Evolutionary conservation across 2,888 invertebrate species (phyloP), one percentile per base, ranked within the genome.

Genomic region (Eupithecia insigniata): DNA sequence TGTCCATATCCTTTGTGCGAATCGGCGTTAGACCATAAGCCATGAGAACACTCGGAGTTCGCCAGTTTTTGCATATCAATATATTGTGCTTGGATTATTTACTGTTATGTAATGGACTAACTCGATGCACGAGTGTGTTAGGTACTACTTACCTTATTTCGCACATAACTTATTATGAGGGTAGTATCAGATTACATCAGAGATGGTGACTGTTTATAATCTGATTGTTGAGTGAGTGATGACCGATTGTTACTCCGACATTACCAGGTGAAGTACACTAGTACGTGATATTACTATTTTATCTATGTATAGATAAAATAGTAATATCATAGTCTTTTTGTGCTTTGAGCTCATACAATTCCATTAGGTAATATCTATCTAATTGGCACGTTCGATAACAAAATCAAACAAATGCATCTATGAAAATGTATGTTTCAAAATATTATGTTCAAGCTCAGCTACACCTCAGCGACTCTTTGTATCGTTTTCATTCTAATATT

Each of bases 11-110:
- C 85, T 85, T 90, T 91, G 90, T 92, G 81, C 81, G 51, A 73
- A 79, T 80, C 77, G 88, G 90, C 90, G 92, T 91, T 92, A 93
- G 90, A 92, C 92, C 93, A 91, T 93, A 94, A 94, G 92, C 92
- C 91, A 80, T 69, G 83, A 82, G 86, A 87, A 84, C 82, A 90
- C 87, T 87, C 83, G 85, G 78, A 78, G 79, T 79, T 84, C 82
- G 76, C 84, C 79, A 84, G 86, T 75, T 89, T 90, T 91, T 88
- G 90, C 91, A 90, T 91, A 90, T 90, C 88, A 91, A 92, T 90
- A 83, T 85, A 85, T 86, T 83, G 80, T 84, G 83, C 51, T 73
- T 74, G 80, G 62, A 51, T 66, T 71, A 69, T 69, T 71, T 65
- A 71, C 78, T 72, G 76, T 76, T 78, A 78, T 73, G 71, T 81